phyloP scores from a whole-genome alignment of 1,140 invertebrate species.

The Trichomalopsis sarcophagae region DNA sequence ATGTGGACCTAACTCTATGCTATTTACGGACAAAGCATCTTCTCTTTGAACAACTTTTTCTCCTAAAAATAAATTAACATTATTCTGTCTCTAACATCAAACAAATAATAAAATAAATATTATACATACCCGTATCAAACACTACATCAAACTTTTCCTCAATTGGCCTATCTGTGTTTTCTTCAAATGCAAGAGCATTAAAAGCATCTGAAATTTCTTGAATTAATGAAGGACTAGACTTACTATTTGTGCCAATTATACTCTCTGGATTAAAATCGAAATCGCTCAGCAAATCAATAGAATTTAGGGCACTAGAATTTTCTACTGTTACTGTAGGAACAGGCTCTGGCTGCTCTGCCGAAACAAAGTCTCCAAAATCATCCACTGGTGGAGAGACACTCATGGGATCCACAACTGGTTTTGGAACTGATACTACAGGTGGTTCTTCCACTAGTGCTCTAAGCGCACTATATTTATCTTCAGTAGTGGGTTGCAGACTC shows the following conservation, averaged over 20 bases:
- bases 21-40: constrained; percentile 71
- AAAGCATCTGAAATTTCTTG: constrained; percentile 69
- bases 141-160: constrained; percentile 61
- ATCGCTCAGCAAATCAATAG: constrained; percentile 68
- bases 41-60: constrained; percentile 68
- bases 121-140: constrained; percentile 62
- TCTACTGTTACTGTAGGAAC: constrained; percentile 49
- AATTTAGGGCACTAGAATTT: constrained; percentile 55
- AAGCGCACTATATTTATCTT: constrained; percentile 75
- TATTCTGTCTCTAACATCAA: constrained; percentile 9
- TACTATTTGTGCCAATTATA: constrained; percentile 52
- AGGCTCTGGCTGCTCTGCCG: constrained; percentile 65
- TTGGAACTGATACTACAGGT: constrained; percentile 33
- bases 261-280: constrained; percentile 66
- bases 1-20: constrained; percentile 68
- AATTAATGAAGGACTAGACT: constrained; percentile 60
- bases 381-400: constrained; percentile 59
- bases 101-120: constrained; percentile 27
- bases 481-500: constrained; percentile 66
- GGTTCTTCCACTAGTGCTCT: constrained; percentile 69
- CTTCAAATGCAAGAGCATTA: constrained; percentile 65
- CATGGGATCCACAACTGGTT: constrained; percentile 45
- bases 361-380: constrained; percentile 79
- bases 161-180: constrained; percentile 56
- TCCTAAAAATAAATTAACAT: constrained; percentile 52